Evolutionary conservation across 2,797 vertebrate species (phyloP), one percentile per base, ranked within the genome.

Genomic region (Dallia pectoralis): DNA sequence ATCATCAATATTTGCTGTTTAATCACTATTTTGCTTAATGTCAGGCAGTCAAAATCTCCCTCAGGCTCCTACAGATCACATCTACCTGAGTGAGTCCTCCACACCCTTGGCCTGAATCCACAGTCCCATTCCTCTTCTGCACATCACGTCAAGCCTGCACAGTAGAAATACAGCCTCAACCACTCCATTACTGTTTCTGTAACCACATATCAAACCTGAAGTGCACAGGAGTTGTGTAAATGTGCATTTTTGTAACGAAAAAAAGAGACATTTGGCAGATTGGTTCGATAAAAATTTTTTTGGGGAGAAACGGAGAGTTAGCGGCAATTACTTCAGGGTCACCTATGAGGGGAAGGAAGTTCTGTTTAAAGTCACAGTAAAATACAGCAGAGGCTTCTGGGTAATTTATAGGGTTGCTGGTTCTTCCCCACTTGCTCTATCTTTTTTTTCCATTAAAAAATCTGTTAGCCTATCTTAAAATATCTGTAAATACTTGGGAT

Each of bases 371-470:
- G 70, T 75, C 67, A 48, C 22, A 22, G 29, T 30, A 44, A 62
- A 64, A 32, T 30, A 9, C 27, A 63, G 70, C 70, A 72, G 47
- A 49, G 70, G 59, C 27, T 29, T 16, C 3, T 61, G 70, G 61
- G 70, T 72, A 72, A 64, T 64, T 40, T 64, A 64, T 72, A 72
- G 44, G 70, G 59, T 72, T 40, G 29, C 44, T 53, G 12, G 49
- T 67, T 61, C 22, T 32, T 19, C 16, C 40, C 51, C 51, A 49
- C 66, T 49, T 48, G n/a, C 27, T 56, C 4, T 32, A n/a, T n/a
- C 19, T 71, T 18, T 73, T 29, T 69, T 36, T 69, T 62, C 66
- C 25, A n/a, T 12, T 67, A n/a, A n/a, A n/a, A n/a, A n/a, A n/a
- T n/a, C n/a, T n/a, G n/a, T n/a, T n/a, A n/a, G n/a, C n/a, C n/a